Percentiles rank a stretch among this genome's conserved stretches.
phyloP scores from a whole-genome alignment of 2,888 invertebrate species.

The Ectropis crepuscularia region DNA sequence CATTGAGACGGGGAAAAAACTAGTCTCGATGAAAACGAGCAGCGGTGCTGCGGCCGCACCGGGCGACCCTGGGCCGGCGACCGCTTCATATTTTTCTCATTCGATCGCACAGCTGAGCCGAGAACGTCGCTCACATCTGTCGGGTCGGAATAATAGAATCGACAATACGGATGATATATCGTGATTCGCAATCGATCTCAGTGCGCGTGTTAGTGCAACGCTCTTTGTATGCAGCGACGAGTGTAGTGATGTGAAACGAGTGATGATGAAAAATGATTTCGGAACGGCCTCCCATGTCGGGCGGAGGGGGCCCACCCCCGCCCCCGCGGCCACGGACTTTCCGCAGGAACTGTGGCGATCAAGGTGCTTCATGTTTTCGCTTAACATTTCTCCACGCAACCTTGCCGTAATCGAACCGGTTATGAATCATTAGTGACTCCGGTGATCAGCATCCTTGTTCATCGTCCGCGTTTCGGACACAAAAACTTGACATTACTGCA shows the following conservation, averaged over 20 bases:
- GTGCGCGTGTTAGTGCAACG: conserved; percentile 38
- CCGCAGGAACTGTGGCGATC: conserved; percentile 85
- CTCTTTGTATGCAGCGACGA: conserved; percentile 46
- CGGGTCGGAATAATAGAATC: conserved; percentile 44
- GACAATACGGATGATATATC: conserved; percentile 44
- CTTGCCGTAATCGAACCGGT: conserved; percentile 43
- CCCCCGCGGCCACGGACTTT: conserved; percentile 79
- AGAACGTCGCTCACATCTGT: conserved; percentile 44
- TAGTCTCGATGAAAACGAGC: conserved; percentile 62
- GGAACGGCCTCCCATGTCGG: conserved; percentile 73
- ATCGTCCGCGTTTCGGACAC: conserved; percentile 12
- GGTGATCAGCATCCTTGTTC: conserved; percentile 39
- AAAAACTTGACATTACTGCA: conserved; percentile 1
- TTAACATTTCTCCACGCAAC: conserved; percentile 41
- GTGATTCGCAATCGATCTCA: conserved; percentile 25
- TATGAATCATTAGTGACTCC: conserved; percentile 29
- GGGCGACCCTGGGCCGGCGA: conserved; percentile 78
- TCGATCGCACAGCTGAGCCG: conserved; percentile 51
- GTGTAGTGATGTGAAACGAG: conserved; percentile 62
- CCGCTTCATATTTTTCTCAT: conserved; percentile 56
- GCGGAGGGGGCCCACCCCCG: conserved; percentile 72
- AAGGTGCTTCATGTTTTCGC: conserved; percentile 70
- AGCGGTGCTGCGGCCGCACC: conserved; percentile 60
- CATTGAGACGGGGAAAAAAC: conserved; percentile 73
- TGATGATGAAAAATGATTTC: conserved; percentile 79